A percentile compares a stretch with the other conserved stretches of the same genome.
These are phyloP conservation scores for Plotosus lineatus DNA, from an alignment of 2,113 vertebrate genomes.

Conservation along the genomic window DNA sequence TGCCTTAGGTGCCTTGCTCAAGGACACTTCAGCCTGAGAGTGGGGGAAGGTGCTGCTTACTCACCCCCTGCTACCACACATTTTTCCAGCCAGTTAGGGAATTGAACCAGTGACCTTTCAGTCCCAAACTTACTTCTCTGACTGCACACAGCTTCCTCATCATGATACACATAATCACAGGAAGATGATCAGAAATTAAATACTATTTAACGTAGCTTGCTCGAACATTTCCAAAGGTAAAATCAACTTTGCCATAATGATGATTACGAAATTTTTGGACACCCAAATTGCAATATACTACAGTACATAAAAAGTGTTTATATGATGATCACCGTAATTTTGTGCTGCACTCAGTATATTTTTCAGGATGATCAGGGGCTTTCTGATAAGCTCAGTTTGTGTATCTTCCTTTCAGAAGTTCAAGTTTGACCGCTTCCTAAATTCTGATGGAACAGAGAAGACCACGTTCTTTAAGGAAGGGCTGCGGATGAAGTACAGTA, in stretches of 20 bases:
- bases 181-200: neutral
- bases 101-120: too few species aligned
- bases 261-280: neutral
- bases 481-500: conserved; percentile 71
- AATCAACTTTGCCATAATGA: neutral
- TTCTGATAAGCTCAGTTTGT: neutral
- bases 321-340: neutral
- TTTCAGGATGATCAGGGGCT: neutral
- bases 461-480: conserved; percentile 76
- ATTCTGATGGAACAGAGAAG: conserved; percentile 70
- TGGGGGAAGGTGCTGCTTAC: too few species aligned
- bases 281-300: neutral
- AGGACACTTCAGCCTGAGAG: too few species aligned
- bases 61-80: too few species aligned
- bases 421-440: conserved; percentile 79
- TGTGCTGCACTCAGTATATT: neutral
- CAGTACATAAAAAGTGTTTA: neutral
- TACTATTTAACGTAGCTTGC: neutral
- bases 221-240: neutral
- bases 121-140: too few species aligned
- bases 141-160: too few species aligned
- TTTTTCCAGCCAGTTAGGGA: too few species aligned
- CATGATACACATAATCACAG: too few species aligned
- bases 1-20: too few species aligned
- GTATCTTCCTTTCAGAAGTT: conserved; percentile 67